A percentile compares a stretch with the other conserved stretches of the same genome.
These are phyloP conservation scores for Myrmecobius fasciatus DNA, from an alignment of 2,113 vertebrate genomes.

Conservation along the genomic window DNA sequence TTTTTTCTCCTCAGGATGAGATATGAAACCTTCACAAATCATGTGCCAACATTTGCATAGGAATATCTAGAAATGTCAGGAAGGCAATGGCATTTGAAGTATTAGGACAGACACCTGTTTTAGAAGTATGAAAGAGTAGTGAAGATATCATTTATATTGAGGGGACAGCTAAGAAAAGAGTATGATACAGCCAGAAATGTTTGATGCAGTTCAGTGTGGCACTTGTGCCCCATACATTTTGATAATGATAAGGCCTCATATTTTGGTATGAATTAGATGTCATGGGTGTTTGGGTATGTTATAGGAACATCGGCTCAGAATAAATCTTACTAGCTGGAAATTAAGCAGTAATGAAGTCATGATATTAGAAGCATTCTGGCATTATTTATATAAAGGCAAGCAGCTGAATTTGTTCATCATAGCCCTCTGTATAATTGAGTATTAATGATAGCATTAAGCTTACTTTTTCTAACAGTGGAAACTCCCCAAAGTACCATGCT, in stretches of 20 bases:
- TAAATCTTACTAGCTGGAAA: background rate
- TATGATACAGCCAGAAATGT: background rate
- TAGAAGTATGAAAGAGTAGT: background rate
- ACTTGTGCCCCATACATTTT: background rate
- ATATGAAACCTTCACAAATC: background rate
- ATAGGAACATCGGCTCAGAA: background rate
- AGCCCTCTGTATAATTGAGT: background rate
- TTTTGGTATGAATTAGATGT: background rate
- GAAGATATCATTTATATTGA: background rate
- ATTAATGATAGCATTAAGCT: background rate
- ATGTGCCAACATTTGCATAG: background rate
- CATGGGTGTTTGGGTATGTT: background rate
- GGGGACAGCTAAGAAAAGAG: background rate
- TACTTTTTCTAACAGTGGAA: background rate
- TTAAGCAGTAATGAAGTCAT: background rate
- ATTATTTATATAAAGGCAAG: background rate
- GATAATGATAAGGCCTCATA: background rate
- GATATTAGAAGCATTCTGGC: fast-evolving
- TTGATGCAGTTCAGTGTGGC: background rate
- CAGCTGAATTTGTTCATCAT: background rate
- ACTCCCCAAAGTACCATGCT: background rate
- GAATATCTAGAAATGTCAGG: background rate
- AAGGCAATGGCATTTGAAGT: background rate
- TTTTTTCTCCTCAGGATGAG: background rate
- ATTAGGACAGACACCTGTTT: background rate